Conservation (phyloP, 2,113 vertebrate genomes). For the Coptodon rendalli region DNA sequence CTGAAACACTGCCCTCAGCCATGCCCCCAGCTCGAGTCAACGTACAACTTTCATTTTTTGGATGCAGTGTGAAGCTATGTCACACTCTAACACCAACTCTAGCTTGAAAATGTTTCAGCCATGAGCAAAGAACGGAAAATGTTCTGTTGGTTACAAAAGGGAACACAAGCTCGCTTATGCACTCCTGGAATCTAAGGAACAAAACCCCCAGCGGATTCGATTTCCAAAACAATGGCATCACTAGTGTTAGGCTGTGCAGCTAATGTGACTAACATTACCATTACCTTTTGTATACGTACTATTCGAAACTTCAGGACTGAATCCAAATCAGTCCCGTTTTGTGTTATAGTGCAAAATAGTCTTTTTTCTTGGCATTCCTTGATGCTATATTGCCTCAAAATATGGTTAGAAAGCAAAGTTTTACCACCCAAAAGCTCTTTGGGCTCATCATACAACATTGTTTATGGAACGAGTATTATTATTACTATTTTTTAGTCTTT, state of each 20-base stretch:
- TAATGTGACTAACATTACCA: not conserved
- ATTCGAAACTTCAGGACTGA: not conserved
- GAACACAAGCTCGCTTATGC: not conserved
- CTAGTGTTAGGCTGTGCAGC: not conserved
- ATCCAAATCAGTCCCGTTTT: not conserved
- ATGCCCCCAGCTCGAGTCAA: not conserved
- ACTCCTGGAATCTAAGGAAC: not conserved
- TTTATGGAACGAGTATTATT: not conserved
- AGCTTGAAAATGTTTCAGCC: not conserved
- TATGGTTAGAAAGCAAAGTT: not conserved
- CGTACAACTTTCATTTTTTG: not conserved
- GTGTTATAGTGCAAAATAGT: not conserved
- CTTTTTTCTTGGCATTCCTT: not conserved
- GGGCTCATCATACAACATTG: not conserved
- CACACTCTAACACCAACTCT: not conserved
- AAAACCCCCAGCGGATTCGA: accelerated
- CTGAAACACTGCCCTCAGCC: not conserved
- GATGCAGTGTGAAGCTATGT: not conserved
- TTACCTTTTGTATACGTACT: accelerated
- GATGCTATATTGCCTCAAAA: not conserved
- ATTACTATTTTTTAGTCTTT: not conserved
- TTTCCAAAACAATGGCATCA: not conserved
- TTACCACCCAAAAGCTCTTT: not conserved
- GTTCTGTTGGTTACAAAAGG: not conserved
- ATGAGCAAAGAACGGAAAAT: not conserved